phyloP scores from a whole-genome alignment of 2,888 invertebrate genomes.

The Ophion ellenae region DNA sequence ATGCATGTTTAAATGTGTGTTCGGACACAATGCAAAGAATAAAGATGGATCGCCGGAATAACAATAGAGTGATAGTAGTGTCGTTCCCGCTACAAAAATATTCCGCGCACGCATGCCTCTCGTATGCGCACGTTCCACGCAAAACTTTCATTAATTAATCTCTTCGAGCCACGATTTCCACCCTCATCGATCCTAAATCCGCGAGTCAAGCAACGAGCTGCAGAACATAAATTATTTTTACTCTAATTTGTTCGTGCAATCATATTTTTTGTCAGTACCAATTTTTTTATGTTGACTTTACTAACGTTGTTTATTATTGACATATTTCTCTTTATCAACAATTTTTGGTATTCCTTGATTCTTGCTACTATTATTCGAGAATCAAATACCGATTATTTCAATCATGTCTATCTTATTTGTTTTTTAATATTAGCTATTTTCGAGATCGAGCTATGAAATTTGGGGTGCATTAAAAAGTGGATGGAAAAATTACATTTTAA shows the following conservation, averaged over 20 bases:
- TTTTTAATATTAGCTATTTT: no score
- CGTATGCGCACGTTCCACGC: not conserved
- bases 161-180: not conserved
- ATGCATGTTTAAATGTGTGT: not conserved
- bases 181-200: not conserved
- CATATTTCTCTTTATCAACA: no score
- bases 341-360: no score
- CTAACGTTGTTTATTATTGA: no score
- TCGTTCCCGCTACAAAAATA: conserved; percentile 47
- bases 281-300: no score
- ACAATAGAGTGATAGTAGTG: conserved; percentile 68
- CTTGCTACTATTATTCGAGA: no score
- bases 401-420: no score
- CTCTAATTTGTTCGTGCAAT: conserved; percentile 68
- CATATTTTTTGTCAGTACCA: conserved; percentile 57
- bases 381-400: no score
- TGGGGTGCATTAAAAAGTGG: no score
- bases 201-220: not conserved
- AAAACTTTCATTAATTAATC: conserved; percentile 26
- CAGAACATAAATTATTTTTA: not conserved
- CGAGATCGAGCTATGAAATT: no score
- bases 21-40: not conserved
- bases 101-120: conserved; percentile 26
- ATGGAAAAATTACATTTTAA: no score
- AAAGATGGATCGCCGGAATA: conserved; percentile 28